Evolutionary conservation across 1,140 invertebrate genomes (phyloP).

Genomic region (Calycopis cecrops): DNA sequence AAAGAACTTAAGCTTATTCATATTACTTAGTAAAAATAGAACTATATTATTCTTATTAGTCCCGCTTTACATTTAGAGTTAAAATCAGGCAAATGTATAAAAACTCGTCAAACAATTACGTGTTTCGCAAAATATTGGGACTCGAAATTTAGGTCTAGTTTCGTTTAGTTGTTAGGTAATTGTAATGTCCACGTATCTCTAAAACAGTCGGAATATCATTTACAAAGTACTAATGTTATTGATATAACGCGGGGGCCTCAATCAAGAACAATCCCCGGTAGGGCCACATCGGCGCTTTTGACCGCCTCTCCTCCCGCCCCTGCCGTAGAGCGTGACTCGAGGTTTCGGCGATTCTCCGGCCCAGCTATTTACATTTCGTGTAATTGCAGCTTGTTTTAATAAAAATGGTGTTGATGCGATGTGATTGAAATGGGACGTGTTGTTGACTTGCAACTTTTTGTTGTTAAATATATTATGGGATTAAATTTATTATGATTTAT

Average conservation of each 20-base stretch:
- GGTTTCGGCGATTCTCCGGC: slow-evolving; percentile 30
- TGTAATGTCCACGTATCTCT: slow-evolving; percentile 17
- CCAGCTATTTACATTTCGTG: slow-evolving; percentile 26
- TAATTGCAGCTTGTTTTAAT: slow-evolving; percentile 11
- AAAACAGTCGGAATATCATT: slow-evolving; percentile 46
- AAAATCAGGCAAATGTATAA: too few relatives aligned
- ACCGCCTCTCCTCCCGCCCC: neutral
- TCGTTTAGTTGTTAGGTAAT: too few relatives aligned
- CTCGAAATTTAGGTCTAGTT: too few relatives aligned
- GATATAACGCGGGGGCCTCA: slow-evolving; percentile 39
- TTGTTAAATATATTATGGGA: too few relatives aligned
- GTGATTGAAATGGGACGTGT: too few relatives aligned
- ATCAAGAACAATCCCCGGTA: slow-evolving; percentile 52
- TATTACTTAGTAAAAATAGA: too few relatives aligned
- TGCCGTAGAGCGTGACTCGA: slow-evolving; percentile 53
- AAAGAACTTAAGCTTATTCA: too few relatives aligned
- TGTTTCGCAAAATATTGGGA: too few relatives aligned
- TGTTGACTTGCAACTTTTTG: slow-evolving; percentile 5
- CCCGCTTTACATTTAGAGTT: too few relatives aligned
- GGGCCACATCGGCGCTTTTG: slow-evolving; percentile 21
- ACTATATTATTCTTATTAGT: too few relatives aligned
- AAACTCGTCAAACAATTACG: too few relatives aligned
- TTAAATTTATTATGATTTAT: too few relatives aligned
- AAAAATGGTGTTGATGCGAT: neutral
- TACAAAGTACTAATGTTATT: slow-evolving; percentile 65